Percentiles rank a stretch among this genome's conserved stretches.
Conservation (phyloP, 2,888 invertebrate genomes). For the Operophtera brumata region DNA sequence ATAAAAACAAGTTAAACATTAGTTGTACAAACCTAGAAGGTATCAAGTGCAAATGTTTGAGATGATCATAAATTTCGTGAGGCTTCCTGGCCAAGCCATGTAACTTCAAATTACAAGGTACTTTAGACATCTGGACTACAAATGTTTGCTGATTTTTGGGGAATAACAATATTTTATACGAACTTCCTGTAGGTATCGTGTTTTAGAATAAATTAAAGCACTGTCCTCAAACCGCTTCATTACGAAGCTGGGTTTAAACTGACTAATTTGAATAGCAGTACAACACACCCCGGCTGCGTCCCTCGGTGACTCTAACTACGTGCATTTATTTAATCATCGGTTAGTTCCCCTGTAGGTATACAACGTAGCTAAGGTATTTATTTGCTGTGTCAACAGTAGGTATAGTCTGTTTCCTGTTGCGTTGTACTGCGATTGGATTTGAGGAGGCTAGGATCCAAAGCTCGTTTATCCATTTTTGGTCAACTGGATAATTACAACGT, state of each 20-base stretch:
- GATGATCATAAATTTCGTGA: constrained; percentile 14
- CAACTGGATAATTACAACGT: too few species aligned
- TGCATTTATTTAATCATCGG: constrained; percentile 32
- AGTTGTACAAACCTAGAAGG: constrained; percentile 14
- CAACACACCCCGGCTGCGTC: constrained; percentile 7
- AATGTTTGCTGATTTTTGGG: background rate
- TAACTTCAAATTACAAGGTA: constrained; percentile 7
- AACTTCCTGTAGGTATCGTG: background rate
- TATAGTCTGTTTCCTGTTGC: constrained; percentile 5
- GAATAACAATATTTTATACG: background rate
- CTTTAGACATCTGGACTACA: constrained; percentile 3
- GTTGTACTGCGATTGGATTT: background rate
- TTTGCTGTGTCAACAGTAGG: constrained; percentile 23
- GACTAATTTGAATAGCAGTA: constrained; percentile 17
- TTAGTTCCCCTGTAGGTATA: constrained; percentile 25
- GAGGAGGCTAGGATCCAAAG: background rate
- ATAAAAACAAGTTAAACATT: background rate
- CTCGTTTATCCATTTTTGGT: too few species aligned
- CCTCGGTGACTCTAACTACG: constrained; percentile 13
- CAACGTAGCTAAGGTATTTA: constrained; percentile 22
- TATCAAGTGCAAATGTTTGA: constrained; percentile 18
- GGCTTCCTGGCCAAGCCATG: constrained; percentile 2
- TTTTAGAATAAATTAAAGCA: background rate
- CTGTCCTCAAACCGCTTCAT: constrained; percentile 1
- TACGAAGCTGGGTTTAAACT: constrained; percentile 7